phyloP scores from a whole-genome alignment of 2,888 invertebrate species.

The Scrobipalpa atriplicella region DNA sequence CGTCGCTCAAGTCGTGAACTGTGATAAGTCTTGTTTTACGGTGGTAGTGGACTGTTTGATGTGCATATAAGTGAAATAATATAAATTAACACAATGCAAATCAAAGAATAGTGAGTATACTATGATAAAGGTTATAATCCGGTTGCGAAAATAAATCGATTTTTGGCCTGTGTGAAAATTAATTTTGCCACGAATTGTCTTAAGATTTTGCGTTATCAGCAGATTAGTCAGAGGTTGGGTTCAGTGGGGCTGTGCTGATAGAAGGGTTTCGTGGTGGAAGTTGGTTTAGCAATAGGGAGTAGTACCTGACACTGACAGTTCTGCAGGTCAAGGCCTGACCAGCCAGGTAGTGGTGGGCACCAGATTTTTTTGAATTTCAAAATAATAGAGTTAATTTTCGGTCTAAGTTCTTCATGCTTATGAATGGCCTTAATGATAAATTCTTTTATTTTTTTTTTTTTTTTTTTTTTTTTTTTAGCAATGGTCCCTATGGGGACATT shows the following conservation, averaged over 20 bases:
- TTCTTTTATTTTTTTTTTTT: constrained; percentile 76
- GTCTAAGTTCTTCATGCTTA: not conserved
- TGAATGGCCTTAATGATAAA: not conserved
- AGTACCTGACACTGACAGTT: constrained; percentile 62
- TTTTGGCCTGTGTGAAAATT: constrained; percentile 55
- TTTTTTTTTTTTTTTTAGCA: no score
- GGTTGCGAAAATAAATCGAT: constrained; percentile 74
- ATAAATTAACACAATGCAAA: constrained; percentile 84
- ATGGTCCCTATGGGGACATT: no score
- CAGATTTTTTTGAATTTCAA: not conserved
- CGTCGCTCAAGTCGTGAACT: constrained; percentile 78
- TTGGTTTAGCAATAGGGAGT: not conserved
- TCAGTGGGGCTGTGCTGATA: not conserved
- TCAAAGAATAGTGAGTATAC: constrained; percentile 87
- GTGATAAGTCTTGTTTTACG: constrained; percentile 72
- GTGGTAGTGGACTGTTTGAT: constrained; percentile 81
- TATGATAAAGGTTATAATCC: constrained; percentile 63
- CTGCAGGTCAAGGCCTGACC: constrained; percentile 61
- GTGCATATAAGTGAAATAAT: constrained; percentile 76
- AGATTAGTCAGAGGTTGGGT: constrained; percentile 33
- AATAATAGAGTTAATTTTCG: not conserved
- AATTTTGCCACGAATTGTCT: constrained; percentile 50
- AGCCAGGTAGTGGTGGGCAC: constrained; percentile 51
- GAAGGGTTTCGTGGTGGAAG: not conserved
- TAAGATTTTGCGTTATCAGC: constrained; percentile 52